Percentiles rank a stretch among this genome's conserved stretches.
Conservation (phyloP, 2,797 vertebrate genomes). For the Pelochelys cantorii region DNA sequence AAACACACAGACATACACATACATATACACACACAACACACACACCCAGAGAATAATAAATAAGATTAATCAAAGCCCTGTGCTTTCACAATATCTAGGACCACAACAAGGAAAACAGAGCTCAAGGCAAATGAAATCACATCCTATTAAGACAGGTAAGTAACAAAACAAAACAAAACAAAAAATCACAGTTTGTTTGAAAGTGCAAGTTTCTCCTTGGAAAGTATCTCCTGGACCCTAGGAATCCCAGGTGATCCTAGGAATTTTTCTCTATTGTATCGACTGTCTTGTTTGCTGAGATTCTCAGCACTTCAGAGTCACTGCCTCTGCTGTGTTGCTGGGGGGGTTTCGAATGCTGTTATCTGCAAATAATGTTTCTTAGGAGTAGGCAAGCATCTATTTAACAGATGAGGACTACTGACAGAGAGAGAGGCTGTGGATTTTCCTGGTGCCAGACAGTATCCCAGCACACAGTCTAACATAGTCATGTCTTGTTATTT, state of each 20-base stretch:
- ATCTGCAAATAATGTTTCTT: slow-evolving; percentile 16
- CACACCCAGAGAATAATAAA: neutral
- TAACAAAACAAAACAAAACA: neutral
- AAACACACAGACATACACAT: neutral
- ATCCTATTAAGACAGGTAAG: neutral
- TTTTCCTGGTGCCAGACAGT: slow-evolving; percentile 20
- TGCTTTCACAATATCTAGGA: neutral
- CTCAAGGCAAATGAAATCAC: neutral
- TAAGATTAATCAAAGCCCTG: neutral
- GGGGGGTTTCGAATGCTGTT: neutral
- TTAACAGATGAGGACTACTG: neutral
- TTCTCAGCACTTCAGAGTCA: neutral
- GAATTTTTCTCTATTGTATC: neutral
- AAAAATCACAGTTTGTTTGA: neutral
- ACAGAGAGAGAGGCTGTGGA: neutral
- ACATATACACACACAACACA: neutral
- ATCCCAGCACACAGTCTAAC: neutral
- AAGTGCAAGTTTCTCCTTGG: slow-evolving; percentile 37
- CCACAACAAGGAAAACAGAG: neutral
- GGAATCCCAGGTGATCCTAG: neutral
- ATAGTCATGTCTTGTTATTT: neutral
- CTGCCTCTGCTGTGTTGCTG: neutral
- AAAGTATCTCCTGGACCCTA: neutral
- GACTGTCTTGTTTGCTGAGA: fast-evolving
- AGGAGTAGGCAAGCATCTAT: slow-evolving; percentile 36